phyloP scores from a whole-genome alignment of 2,113 vertebrate genomes.

The Phainopepla nitens region DNA sequence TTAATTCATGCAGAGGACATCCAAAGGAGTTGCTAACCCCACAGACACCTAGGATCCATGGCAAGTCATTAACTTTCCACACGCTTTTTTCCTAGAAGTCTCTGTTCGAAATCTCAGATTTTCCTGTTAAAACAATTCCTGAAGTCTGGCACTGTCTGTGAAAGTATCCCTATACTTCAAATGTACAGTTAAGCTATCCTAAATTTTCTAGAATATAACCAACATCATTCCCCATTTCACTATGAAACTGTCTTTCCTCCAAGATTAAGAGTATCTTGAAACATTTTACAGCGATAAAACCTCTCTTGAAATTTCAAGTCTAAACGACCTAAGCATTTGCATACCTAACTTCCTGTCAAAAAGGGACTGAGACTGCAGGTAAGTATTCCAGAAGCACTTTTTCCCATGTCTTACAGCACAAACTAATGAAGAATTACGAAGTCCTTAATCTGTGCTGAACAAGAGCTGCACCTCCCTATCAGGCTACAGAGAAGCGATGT shows the following conservation, averaged over 20 bases:
- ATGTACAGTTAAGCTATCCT: background rate
- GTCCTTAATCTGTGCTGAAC: background rate
- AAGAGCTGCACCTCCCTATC: background rate
- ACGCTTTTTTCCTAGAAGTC: background rate
- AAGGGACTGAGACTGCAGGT: background rate
- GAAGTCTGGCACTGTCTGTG: background rate
- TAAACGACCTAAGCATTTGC: background rate
- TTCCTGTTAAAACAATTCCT: background rate
- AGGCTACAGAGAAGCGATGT: background rate
- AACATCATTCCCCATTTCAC: background rate
- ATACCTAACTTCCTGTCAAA: background rate
- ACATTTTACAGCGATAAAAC: background rate
- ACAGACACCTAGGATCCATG: background rate
- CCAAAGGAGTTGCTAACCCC: background rate
- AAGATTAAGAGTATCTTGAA: background rate
- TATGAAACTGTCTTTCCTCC: background rate
- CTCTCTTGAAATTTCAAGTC: background rate
- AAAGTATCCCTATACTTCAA: background rate
- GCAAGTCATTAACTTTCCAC: background rate
- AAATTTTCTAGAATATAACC: background rate
- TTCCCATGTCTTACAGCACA: background rate
- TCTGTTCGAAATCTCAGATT: background rate
- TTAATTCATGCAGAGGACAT: slow-evolving; percentile 9
- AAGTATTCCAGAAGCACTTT: background rate
- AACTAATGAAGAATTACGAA: background rate